Evolutionary conservation across 2,888 invertebrate genomes (phyloP), one percentile per base, ranked within the genome.

Genomic region (Nymphalis urticae): DNA sequence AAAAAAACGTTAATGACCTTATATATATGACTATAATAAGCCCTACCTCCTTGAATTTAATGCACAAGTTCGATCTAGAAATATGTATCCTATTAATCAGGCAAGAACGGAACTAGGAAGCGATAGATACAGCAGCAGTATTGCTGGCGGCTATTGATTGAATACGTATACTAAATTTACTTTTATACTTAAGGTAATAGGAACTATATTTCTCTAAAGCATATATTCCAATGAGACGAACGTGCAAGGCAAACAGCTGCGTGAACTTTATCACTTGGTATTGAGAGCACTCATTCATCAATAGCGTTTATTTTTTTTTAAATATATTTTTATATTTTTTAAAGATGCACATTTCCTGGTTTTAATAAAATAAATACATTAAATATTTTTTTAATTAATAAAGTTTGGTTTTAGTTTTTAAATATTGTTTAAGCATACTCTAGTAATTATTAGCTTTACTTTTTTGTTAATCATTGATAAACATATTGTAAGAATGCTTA

Each of bases 31-130:
- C 24, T 53, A 53, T 21, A 56, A 32, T 32, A 58, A 19, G 19
- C 42, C 36, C 42, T 58, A 13, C 17, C 13, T 27, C 66, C 66
- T 48, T 62, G 48, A 56, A 50, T 17, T 56, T 24, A 48, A 62
- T 62, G 53, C 32, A 36, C 47, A 9, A 24, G 8, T 64, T 65
- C 56, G 51, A 62, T 69, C 47, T 69, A 65, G 62, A 69, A 62
- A 50, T 47, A 58, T 69, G 54, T 50, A 56, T 50, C 19, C 61
- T 19, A 65, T 67, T 60, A 68, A 68, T 68, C 60, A 47, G 32
- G 51, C 42, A 53, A 64, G 47, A 71, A 62, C 74, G 74, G 75
- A 74, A 74, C 64, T 71, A 76, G 76, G 76, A 76, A 76, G 72
- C 61, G 54, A 70, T 72, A 65, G 68, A 62, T 36, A 27, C 58